These are phyloP conservation scores for Zingel zingel DNA, from an alignment of 2,113 vertebrate species.

Conservation along the genomic window DNA sequence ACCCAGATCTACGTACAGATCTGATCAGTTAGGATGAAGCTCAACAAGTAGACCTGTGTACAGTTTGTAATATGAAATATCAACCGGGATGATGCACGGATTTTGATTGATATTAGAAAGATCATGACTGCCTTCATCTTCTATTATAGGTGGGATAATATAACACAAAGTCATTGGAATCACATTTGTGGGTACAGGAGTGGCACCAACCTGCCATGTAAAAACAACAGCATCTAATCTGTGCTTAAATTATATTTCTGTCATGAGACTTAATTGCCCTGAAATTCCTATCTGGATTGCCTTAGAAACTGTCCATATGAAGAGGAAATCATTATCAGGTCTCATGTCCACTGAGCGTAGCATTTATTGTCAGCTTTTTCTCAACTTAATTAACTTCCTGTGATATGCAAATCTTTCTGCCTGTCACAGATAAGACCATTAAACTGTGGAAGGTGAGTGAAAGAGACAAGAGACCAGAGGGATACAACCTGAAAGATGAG, in stretches of 20 bases:
- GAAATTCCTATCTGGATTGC: background rate
- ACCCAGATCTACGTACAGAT: no score
- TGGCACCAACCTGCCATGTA: background rate
- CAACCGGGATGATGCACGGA: background rate
- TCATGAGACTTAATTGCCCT: background rate
- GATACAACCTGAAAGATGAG: constrained; percentile 98
- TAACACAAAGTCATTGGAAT: constrained; percentile 14
- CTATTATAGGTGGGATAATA: background rate
- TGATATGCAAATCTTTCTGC: constrained; percentile 19
- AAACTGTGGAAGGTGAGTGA: constrained; percentile 98
- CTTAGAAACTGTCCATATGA: background rate
- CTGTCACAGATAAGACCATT: constrained; percentile 94
- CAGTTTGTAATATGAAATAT: background rate
- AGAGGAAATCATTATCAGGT: background rate
- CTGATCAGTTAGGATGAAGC: background rate
- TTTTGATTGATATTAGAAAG: background rate
- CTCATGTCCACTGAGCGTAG: background rate
- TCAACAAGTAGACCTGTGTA: background rate
- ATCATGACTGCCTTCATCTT: background rate
- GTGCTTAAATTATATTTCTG: background rate
- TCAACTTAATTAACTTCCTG: background rate
- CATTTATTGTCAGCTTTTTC: background rate
- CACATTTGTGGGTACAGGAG: constrained; percentile 4
- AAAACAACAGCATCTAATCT: constrained; percentile 7
- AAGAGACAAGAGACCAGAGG: constrained; percentile 95